Evolutionary conservation across 2,797 vertebrate species (phyloP).

Genomic region (Scolopax rusticola): DNA sequence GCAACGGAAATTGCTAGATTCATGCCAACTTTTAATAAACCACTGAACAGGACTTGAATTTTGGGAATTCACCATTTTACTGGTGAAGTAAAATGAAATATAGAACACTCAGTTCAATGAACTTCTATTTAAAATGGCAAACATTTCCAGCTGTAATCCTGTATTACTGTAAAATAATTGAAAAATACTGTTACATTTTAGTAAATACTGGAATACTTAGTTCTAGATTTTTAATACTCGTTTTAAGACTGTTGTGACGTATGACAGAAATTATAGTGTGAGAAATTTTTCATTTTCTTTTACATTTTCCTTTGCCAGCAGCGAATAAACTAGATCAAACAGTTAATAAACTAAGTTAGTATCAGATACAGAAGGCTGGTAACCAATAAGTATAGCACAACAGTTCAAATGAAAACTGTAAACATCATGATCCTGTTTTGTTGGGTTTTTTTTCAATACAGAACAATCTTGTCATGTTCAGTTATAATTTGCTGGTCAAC

Average conservation of each 20-base stretch:
- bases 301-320: background rate
- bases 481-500: background rate
- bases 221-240: background rate
- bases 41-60: background rate
- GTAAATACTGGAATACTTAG: background rate
- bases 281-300: background rate
- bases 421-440: background rate
- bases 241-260: background rate
- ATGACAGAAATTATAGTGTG: background rate
- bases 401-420: background rate
- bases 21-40: background rate
- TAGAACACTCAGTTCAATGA: background rate
- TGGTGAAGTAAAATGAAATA: background rate
- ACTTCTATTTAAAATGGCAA: background rate
- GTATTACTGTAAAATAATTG: background rate
- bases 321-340: background rate
- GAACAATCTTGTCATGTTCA: background rate
- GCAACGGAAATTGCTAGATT: background rate
- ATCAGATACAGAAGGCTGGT: background rate
- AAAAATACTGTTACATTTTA: background rate
- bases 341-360: background rate
- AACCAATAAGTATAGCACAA: background rate
- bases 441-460: background rate
- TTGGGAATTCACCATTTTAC: too few species aligned
- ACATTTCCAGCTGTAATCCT: background rate